Conservation (phyloP, 2,888 invertebrate genomes). For the Lepidochrysops patricia region DNA sequence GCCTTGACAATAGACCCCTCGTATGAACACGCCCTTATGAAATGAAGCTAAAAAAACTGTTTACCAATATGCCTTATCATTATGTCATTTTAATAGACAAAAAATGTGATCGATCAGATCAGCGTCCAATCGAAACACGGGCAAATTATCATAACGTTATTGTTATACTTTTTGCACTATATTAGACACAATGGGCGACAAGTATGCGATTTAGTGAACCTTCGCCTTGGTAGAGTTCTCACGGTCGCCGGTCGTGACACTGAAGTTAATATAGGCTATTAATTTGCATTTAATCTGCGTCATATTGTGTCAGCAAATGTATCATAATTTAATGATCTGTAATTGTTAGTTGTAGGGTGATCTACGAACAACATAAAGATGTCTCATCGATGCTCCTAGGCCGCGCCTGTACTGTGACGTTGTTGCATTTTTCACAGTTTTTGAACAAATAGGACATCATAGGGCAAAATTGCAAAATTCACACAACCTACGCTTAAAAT, state of each 20-base stretch:
- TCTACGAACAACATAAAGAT: neutral
- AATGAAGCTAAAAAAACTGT: neutral
- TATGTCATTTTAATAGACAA: conserved; percentile 1
- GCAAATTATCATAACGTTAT: conserved; percentile 4
- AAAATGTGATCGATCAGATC: neutral
- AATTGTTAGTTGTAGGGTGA: neutral
- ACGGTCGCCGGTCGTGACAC: conserved; percentile 41
- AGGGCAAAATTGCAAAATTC: conserved; percentile 11
- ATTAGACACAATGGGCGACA: conserved; percentile 19
- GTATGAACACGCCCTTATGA: neutral
- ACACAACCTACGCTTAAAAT: conserved; percentile 29
- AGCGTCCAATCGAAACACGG: neutral
- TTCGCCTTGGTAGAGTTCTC: conserved; percentile 39
- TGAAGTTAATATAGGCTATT: conserved; percentile 18
- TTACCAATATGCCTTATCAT: neutral
- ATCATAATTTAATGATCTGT: neutral
- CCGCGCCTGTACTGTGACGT: neutral
- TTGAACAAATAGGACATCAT: neutral
- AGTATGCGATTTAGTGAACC: conserved; percentile 22
- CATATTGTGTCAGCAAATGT: neutral
- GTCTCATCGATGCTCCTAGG: no score
- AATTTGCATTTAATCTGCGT: conserved; percentile 7
- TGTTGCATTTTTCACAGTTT: neutral
- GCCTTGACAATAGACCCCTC: neutral
- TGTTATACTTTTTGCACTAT: conserved; percentile 19